These are phyloP conservation scores for Lagopus muta DNA, from an alignment of 2,113 vertebrate genomes.

Conservation along the genomic window DNA sequence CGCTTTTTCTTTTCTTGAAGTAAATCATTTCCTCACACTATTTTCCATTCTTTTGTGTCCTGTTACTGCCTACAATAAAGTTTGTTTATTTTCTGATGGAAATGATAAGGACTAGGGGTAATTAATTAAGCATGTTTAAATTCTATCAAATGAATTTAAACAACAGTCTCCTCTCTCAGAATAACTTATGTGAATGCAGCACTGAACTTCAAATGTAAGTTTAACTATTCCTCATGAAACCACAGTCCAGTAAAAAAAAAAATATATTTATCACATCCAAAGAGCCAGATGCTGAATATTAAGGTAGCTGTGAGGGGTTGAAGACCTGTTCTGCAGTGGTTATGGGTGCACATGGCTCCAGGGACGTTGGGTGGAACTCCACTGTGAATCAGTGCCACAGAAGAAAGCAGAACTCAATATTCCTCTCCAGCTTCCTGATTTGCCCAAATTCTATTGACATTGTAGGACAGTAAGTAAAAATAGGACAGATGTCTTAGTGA, in stretches of 20 bases:
- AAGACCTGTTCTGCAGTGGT: not conserved
- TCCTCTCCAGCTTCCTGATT: not conserved
- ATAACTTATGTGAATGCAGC: not conserved
- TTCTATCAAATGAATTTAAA: not conserved
- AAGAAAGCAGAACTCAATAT: not conserved
- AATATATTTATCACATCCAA: not conserved
- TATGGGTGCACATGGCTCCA: not conserved
- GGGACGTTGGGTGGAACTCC: not conserved
- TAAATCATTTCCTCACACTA: not conserved
- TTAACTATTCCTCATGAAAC: not conserved
- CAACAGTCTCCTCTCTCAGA: not conserved
- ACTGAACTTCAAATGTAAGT: not conserved
- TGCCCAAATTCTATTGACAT: not conserved
- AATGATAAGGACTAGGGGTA: not conserved
- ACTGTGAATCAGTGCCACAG: not conserved
- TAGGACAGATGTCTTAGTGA: not conserved
- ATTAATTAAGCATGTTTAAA: not conserved
- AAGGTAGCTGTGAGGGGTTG: accelerated
- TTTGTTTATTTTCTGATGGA: not conserved
- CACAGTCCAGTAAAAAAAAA: not conserved
- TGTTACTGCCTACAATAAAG: not conserved
- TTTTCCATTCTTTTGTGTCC: not conserved
- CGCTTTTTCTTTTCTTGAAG: not conserved
- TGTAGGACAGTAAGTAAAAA: not conserved
- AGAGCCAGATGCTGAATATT: not conserved